Percentiles rank a stretch among this genome's conserved stretches.
These are phyloP conservation scores for Babylonia areolata DNA, from an alignment of 1,140 invertebrate species.

Conservation along the genomic window DNA sequence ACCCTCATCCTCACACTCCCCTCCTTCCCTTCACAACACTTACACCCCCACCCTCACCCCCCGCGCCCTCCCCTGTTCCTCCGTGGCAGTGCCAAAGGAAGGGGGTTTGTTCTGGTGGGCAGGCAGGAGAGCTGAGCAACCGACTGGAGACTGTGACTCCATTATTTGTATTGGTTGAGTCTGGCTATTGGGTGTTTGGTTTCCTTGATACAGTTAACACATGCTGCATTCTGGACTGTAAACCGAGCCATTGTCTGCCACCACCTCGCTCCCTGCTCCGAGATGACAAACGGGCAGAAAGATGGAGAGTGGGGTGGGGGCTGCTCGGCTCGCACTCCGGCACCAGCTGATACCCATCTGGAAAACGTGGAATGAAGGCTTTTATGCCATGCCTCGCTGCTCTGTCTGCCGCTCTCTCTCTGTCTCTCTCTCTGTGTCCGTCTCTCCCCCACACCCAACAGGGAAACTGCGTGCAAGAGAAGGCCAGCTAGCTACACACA, in stretches of 20 bases:
- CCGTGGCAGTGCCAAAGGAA: background rate
- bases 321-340: background rate
- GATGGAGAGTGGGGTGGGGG: background rate
- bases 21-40: background rate
- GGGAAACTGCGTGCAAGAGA: too few species aligned
- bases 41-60: background rate
- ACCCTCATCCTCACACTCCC: background rate
- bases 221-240: too few species aligned
- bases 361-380: background rate
- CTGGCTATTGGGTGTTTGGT: too few species aligned
- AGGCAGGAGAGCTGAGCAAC: too few species aligned
- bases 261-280: too few species aligned
- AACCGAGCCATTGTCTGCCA: too few species aligned
- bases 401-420: background rate
- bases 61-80: background rate
- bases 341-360: conserved; percentile 25
- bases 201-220: too few species aligned
- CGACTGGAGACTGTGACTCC: too few species aligned
- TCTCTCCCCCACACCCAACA: too few species aligned
- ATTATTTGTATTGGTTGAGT: too few species aligned
- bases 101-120: too few species aligned
- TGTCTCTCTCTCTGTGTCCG: background rate
- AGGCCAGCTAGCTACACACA: too few species aligned
- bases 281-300: background rate
- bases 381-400: background rate